Conservation (phyloP, 2,888 invertebrate species). For the Pseudolycoriella hygida region DNA sequence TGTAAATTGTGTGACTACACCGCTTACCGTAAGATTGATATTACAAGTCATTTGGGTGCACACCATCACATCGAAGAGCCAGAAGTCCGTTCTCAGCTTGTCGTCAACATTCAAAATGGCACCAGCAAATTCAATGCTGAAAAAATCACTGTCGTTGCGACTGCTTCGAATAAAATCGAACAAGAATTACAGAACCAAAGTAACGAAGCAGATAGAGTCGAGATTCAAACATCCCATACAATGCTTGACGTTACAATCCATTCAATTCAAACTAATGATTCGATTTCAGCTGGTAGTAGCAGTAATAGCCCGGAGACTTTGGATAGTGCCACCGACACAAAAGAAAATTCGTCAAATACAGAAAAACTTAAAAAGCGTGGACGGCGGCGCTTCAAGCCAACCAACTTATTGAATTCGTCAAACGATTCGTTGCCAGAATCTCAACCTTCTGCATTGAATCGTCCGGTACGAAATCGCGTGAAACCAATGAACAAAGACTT, state of each 20-base stretch:
- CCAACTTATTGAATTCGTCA: background rate
- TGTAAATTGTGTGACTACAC: conserved; percentile 57
- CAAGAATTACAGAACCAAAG: conserved; percentile 1
- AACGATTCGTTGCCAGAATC: background rate
- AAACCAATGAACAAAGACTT: conserved; percentile 51
- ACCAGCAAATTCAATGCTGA: background rate
- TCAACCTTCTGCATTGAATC: conserved; percentile 15
- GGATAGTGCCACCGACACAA: background rate
- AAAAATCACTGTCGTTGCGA: background rate
- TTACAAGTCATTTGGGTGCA: conserved; percentile 44
- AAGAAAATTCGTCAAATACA: background rate
- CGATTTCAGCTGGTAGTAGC: background rate
- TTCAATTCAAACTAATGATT: no score
- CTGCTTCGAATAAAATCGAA: background rate
- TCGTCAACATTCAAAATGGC: background rate
- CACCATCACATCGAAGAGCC: conserved; percentile 41
- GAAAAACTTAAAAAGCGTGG: conserved; percentile 1
- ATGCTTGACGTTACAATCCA: no score
- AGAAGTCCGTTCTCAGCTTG: background rate
- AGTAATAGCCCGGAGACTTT: background rate
- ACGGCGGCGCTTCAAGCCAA: background rate
- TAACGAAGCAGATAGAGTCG: background rate
- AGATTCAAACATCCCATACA: background rate
- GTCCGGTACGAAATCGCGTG: conserved; percentile 45
- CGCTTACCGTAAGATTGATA: conserved; percentile 43